Percentiles rank a stretch among this genome's conserved stretches.
Evolutionary conservation across 2,888 invertebrate genomes (phyloP).

Genomic region (Erebia palarica): DNA sequence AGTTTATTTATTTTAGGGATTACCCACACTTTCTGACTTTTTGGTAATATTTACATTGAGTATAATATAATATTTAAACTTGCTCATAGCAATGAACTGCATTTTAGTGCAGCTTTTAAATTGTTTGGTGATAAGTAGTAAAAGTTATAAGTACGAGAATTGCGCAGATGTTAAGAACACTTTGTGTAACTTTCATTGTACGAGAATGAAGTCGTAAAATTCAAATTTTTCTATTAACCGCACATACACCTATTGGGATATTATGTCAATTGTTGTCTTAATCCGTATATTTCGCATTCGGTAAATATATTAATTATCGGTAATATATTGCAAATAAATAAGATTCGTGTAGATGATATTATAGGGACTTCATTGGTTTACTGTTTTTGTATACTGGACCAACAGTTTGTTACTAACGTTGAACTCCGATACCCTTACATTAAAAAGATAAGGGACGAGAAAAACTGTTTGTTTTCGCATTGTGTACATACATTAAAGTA

Average conservation of each 20-base stretch:
- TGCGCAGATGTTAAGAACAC: constrained; percentile 43
- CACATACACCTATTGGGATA: background rate
- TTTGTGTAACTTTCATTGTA: constrained; percentile 12
- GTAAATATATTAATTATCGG: background rate
- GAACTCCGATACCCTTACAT: constrained; percentile 49
- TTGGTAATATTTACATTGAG: background rate
- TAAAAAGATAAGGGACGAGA: constrained; percentile 41
- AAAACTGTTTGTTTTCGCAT: constrained; percentile 39
- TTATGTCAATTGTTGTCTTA: background rate
- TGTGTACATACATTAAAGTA: background rate
- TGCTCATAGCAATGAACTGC: constrained; percentile 42
- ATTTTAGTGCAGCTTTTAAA: constrained; percentile 43
- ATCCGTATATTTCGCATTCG: background rate
- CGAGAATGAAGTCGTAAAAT: background rate
- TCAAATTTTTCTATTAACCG: background rate
- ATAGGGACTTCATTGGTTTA: background rate
- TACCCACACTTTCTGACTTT: constrained; percentile 27
- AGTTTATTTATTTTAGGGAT: constrained; percentile 21
- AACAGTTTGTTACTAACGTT: constrained; percentile 44
- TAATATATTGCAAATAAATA: background rate
- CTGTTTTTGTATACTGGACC: constrained; percentile 24
- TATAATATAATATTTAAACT: constrained; percentile 3
- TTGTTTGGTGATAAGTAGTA: constrained; percentile 32
- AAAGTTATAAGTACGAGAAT: constrained; percentile 27
- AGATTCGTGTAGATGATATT: background rate